These are phyloP conservation scores for Aurelia coerulea DNA, from an alignment of 30 jellyfish, hydroid and myxozoan species.

Conservation along the genomic window DNA sequence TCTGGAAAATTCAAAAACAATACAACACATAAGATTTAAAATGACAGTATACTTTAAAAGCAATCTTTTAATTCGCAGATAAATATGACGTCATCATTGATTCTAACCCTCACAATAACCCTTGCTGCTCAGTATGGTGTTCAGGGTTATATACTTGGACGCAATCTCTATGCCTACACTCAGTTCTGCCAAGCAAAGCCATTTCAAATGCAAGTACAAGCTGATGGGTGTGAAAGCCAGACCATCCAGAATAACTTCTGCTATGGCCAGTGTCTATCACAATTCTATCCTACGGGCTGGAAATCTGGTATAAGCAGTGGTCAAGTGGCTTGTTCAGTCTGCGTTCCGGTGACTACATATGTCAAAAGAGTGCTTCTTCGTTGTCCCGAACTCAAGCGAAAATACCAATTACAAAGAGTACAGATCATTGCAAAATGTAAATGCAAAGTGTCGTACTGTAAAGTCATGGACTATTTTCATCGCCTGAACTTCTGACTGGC, in stretches of 20 bases:
- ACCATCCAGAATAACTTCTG: conserved; percentile 50
- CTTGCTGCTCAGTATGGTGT: not conserved
- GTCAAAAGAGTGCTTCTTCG: conserved; percentile 33
- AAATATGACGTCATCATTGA: conserved; percentile 6
- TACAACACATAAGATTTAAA: too few relatives aligned
- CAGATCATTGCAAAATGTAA: conserved; percentile 33
- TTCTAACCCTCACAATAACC: not conserved
- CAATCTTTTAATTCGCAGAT: too few relatives aligned
- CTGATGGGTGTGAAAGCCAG: conserved; percentile 42
- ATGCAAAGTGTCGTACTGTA: conserved; percentile 48
- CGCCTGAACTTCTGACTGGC: not conserved
- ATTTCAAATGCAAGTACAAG: conserved; percentile 48
- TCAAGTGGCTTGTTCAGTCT: conserved; percentile 38
- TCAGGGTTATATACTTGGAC: not conserved
- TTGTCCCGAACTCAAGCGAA: conserved; percentile 35
- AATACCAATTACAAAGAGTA: conserved; percentile 3
- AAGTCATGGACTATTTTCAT: conserved; percentile 9
- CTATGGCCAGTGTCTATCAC: conserved; percentile 68
- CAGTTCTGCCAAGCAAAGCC: conserved; percentile 50
- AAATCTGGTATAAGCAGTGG: not conserved
- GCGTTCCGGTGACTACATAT: conserved; percentile 34
- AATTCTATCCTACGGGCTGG: conserved; percentile 54
- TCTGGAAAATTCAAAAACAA: too few relatives aligned
- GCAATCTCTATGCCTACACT: conserved; percentile 9
- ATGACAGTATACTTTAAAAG: too few relatives aligned